These are phyloP conservation scores for Campoletis sonorensis DNA, from an alignment of 1,140 invertebrate genomes.

Conservation along the genomic window DNA sequence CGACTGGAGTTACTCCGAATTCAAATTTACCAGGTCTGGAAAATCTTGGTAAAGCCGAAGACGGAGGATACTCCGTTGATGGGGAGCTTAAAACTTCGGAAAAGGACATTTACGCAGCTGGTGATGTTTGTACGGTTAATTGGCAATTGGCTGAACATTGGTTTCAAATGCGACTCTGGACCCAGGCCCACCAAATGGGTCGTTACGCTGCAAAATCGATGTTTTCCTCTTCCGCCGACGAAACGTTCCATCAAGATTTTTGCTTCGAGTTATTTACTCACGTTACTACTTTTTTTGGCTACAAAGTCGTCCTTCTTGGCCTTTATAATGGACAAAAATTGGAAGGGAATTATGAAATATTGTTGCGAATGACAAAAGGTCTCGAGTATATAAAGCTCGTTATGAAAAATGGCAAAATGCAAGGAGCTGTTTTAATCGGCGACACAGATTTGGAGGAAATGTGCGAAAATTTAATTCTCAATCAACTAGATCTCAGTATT, in stretches of 20 bases:
- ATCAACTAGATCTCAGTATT: constrained; percentile 92
- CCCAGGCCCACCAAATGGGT: constrained; percentile 98
- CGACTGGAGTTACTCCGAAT: constrained; percentile 93
- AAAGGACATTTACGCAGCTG: constrained; percentile 92
- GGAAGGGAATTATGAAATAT: constrained; percentile 89
- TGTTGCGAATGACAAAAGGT: constrained; percentile 89
- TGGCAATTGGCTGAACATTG: constrained; percentile 91
- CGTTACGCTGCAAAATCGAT: constrained; percentile 95
- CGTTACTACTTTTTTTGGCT: constrained; percentile 96
- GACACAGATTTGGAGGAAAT: constrained; percentile 99
- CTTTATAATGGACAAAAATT: constrained; percentile 96
- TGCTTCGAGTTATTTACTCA: constrained; percentile 99
- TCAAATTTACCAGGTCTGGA: constrained; percentile 78
- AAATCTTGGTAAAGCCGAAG: constrained; percentile 79
- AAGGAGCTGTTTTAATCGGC: constrained; percentile 96
- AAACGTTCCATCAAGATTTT: constrained; percentile 90
- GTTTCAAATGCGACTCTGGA: constrained; percentile 99
- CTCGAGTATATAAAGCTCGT: constrained; percentile 95
- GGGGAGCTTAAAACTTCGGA: constrained; percentile 90
- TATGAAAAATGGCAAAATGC: constrained; percentile 88
- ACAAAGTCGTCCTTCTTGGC: constrained; percentile 95
- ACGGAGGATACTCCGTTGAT: constrained; percentile 90
- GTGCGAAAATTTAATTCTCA: constrained; percentile 98
- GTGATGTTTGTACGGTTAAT: constrained; percentile 90
- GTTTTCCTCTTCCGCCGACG: constrained; percentile 80